Percentiles rank a stretch among this genome's conserved stretches.
These are phyloP conservation scores for Oncorhynchus nerka DNA, from an alignment of 2,113 vertebrate species.

Conservation along the genomic window DNA sequence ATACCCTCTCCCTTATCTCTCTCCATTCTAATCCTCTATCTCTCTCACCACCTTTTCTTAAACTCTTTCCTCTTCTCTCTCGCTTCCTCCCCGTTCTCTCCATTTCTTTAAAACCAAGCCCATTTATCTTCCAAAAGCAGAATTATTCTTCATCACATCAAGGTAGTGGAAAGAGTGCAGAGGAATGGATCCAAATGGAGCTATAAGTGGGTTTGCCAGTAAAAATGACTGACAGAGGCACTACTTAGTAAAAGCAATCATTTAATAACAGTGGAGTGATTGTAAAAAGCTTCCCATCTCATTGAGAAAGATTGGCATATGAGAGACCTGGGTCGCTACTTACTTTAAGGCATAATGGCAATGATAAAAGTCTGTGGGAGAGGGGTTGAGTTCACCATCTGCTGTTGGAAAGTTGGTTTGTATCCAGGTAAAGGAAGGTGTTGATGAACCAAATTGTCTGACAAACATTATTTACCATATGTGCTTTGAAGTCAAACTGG, in stretches of 20 bases:
- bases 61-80: background rate
- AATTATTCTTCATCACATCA: slow-evolving; percentile 40
- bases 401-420: background rate
- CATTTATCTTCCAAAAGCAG: slow-evolving; percentile 43
- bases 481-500: background rate
- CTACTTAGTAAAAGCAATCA: slow-evolving; percentile 3
- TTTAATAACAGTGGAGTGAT: slow-evolving; percentile 8
- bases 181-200: slow-evolving; percentile 22
- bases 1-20: slow-evolving; percentile 22
- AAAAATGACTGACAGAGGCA: background rate
- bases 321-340: background rate
- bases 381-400: background rate
- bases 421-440: background rate
- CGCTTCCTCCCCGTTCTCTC: background rate
- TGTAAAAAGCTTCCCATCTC: background rate
- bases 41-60: background rate
- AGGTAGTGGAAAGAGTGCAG: slow-evolving; percentile 13
- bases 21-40: slow-evolving; percentile 11
- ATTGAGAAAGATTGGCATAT: background rate
- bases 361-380: background rate
- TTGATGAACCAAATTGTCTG: background rate
- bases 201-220: slow-evolving; percentile 19
- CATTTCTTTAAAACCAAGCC: slow-evolving; percentile 9
- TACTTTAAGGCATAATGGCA: background rate
- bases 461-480: background rate